These are phyloP conservation scores for Orussus abietinus DNA, from an alignment of 1,140 invertebrate genomes.

Conservation along the genomic window DNA sequence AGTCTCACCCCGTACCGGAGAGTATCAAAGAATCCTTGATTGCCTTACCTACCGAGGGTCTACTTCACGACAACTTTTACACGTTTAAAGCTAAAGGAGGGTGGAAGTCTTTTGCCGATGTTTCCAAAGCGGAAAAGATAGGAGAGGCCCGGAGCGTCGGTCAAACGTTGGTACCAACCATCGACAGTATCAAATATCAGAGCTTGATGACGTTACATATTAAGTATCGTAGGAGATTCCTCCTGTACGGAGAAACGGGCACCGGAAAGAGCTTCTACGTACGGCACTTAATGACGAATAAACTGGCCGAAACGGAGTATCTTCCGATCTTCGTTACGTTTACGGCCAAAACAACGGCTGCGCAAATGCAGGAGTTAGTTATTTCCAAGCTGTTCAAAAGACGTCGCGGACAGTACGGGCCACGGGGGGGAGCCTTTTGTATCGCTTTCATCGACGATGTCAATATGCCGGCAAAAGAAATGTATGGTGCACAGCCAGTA, in stretches of 20 bases:
- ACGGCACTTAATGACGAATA: slow-evolving; percentile 80
- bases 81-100: slow-evolving; percentile 68
- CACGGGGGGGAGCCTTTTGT: slow-evolving; percentile 68
- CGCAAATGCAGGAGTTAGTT: slow-evolving; percentile 83
- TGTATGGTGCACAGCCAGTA: slow-evolving; percentile 85
- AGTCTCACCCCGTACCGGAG: slow-evolving; percentile 64
- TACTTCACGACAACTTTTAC: slow-evolving; percentile 79
- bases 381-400: slow-evolving; percentile 78
- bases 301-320: slow-evolving; percentile 68
- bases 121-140: slow-evolving; percentile 58
- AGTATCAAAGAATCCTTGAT: slow-evolving; percentile 66
- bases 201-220: slow-evolving; percentile 66
- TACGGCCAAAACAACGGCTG: slow-evolving; percentile 82
- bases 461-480: slow-evolving; percentile 85
- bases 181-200: slow-evolving; percentile 78
- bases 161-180: slow-evolving; percentile 77
- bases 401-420: slow-evolving; percentile 76
- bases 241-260: slow-evolving; percentile 86
- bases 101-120: slow-evolving; percentile 74
- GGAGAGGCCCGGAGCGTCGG: slow-evolving; percentile 66
- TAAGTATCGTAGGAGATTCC: slow-evolving; percentile 63
- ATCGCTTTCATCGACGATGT: slow-evolving; percentile 91
- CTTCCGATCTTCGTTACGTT: slow-evolving; percentile 83
- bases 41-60: slow-evolving; percentile 68
- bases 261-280: slow-evolving; percentile 91